A percentile compares a stretch with the other conserved stretches of the same genome.
These are phyloP conservation scores for Octodon degus DNA, from an alignment of 2,113 vertebrate genomes.

Conservation along the genomic window DNA sequence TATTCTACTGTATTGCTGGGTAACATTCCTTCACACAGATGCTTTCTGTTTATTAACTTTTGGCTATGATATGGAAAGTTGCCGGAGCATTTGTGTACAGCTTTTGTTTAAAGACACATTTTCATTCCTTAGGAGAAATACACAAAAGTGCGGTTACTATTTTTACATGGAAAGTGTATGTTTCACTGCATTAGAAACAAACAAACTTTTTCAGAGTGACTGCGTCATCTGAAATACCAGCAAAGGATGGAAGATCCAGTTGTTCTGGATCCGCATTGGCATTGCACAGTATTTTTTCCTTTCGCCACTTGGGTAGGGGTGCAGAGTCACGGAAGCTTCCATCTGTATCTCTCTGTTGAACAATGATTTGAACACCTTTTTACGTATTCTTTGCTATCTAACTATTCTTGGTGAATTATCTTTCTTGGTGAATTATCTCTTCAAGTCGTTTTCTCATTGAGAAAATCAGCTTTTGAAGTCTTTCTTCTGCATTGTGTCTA, in stretches of 20 bases:
- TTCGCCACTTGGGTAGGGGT: background rate
- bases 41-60: background rate
- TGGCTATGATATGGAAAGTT: background rate
- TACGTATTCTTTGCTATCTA: background rate
- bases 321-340: background rate
- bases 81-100: background rate
- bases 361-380: background rate
- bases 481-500: background rate
- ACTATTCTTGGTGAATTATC: background rate
- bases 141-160: background rate
- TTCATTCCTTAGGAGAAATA: constrained; percentile 42
- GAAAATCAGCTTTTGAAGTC: constrained; percentile 21
- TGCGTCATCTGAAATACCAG: background rate
- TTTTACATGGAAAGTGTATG: background rate
- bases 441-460: constrained; percentile 9
- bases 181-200: background rate
- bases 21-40: background rate
- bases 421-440: background rate
- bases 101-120: background rate
- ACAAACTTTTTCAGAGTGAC: background rate
- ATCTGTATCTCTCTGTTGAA: background rate
- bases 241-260: background rate
- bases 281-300: background rate
- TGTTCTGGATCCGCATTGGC: background rate
- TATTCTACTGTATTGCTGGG: background rate